Base-by-base conservation (phyloP, 1,140 invertebrate species). In the Drosophila kohkoa region DNA sequence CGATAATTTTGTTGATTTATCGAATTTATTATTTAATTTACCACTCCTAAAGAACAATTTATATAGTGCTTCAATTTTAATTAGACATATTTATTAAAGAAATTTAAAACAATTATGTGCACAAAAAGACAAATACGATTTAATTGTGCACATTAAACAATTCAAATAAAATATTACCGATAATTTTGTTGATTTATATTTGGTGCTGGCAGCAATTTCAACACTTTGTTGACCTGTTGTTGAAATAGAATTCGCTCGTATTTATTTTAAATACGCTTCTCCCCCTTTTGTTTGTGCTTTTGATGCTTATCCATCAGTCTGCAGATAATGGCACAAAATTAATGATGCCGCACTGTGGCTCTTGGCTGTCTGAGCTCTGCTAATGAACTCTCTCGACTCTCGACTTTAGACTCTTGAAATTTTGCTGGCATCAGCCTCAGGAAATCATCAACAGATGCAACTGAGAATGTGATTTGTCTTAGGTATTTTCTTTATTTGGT, bases 281-380 rank as follows among this genome's bases (percentile, higher is more conserved):
- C 32, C 41, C n/a, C 38, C 25, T 7, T 54, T 15, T 65, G 16
- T 32, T 64, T 41, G 48, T 15, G 10, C 46, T 30, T 35, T 55
- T 45, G 58, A 59, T 58, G 60, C 51, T 32, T 63, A 45, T 25
- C 15, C 43, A 30, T 49, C 15, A 11, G 52, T 38, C 15, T 70
- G 45, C 5, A 10, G 32, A 25, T 71, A 30, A 57, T 63, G 68
- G 48, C 55, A 8, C 16, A 70, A 59, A 71, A 75, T 71, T 71
- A 75, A 75, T 75, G 73, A 75, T 71, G 48, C 35, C 48, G 28
- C 32, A 49, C 67, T 10, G 35, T 38, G 43, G n/a, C 20, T n/a
- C 3, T 51, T 52, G 11, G 49, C 28, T 38, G 5, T 16, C 8
- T 55, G 32, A 41, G 28, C 16, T 25, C 20, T 54, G 58, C 67